Conservation (phyloP, 2,113 vertebrate species). For the Dasyornis broadbenti region DNA sequence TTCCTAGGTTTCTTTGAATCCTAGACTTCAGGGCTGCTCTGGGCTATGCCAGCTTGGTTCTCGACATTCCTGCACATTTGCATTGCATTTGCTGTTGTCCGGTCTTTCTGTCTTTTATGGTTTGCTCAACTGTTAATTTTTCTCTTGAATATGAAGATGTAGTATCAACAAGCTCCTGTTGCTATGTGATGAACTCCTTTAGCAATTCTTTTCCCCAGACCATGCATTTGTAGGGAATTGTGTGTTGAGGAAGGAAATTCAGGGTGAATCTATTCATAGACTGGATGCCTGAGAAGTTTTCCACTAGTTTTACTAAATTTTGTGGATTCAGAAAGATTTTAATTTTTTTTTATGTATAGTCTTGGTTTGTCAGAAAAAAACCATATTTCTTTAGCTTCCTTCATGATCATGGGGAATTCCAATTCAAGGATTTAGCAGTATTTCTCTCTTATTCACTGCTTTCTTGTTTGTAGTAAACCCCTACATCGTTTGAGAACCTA, state of each 20-base stretch:
- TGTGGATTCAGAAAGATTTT: background rate
- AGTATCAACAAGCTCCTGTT: background rate
- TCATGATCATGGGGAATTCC: background rate
- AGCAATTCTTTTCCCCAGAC: background rate
- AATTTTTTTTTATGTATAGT: background rate
- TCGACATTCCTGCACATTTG: background rate
- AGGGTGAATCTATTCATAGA: background rate
- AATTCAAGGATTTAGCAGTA: background rate
- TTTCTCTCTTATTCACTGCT: background rate
- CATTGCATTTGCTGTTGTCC: background rate
- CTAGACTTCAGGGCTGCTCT: background rate
- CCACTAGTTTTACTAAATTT: background rate
- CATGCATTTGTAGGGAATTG: background rate
- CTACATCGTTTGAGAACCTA: background rate
- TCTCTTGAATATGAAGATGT: background rate
- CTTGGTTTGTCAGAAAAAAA: background rate
- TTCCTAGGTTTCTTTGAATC: background rate
- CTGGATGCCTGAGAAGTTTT: background rate
- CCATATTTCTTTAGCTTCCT: background rate
- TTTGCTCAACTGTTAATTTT: background rate
- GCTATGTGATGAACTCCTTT: background rate
- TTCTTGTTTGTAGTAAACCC: background rate
- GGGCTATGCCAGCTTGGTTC: background rate
- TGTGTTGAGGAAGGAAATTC: background rate
- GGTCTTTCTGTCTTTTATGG: background rate